Conservation (phyloP, 2,888 invertebrate species). For the Caenorhabditis sp. region DNA sequence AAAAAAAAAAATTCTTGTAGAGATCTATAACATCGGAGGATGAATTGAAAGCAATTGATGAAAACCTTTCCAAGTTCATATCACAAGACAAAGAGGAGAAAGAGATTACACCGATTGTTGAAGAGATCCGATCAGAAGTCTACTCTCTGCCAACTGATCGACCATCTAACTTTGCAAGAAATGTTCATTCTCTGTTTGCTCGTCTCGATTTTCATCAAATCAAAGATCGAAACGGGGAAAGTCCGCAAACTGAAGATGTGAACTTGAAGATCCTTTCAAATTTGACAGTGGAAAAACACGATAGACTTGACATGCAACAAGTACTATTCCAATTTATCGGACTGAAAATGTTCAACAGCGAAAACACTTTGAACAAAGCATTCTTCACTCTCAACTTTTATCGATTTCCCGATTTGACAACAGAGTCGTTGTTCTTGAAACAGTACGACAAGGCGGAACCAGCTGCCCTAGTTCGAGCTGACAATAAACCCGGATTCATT, state of each 20-base stretch:
- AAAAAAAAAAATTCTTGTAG: background rate
- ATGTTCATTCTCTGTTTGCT: slow-evolving; percentile 28
- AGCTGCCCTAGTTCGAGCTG: slow-evolving; percentile 70
- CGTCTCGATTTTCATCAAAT: slow-evolving; percentile 68
- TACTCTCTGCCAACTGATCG: background rate
- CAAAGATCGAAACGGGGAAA: slow-evolving; percentile 71
- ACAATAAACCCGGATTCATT: slow-evolving; percentile 72
- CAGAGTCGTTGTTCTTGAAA: slow-evolving; percentile 68
- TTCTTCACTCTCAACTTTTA: slow-evolving; percentile 75
- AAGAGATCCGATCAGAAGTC: slow-evolving; percentile 5
- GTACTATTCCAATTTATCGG: slow-evolving; percentile 74
- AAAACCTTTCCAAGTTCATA: slow-evolving; percentile 16
- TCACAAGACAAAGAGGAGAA: slow-evolving; percentile 1
- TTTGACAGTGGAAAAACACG: slow-evolving; percentile 70
- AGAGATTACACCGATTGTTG: slow-evolving; percentile 9
- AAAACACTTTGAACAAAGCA: slow-evolving; percentile 35
- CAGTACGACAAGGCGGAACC: slow-evolving; percentile 44
- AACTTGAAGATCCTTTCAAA: slow-evolving; percentile 53
- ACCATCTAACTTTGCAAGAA: slow-evolving; percentile 34
- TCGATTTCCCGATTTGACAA: slow-evolving; percentile 73
- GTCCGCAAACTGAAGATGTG: slow-evolving; percentile 72
- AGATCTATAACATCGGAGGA: slow-evolving; percentile 27
- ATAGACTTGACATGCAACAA: slow-evolving; percentile 73
- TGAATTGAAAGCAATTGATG: slow-evolving; percentile 21
- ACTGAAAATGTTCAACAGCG: slow-evolving; percentile 70